Conservation (phyloP, 2,888 invertebrate genomes). For the Tillus elongatus region DNA sequence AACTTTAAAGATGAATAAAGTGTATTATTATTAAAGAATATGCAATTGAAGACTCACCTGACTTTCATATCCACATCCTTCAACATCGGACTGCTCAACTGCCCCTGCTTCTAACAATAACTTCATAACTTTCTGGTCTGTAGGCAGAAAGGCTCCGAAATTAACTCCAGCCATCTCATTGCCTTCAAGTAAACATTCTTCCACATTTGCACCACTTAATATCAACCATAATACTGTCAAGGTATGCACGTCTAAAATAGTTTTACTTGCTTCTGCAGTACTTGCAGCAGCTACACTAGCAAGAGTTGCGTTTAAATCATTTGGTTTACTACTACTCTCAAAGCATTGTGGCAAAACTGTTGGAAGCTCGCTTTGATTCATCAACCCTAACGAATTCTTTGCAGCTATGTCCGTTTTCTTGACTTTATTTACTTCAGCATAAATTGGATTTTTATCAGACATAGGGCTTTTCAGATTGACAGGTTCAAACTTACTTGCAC, state of each 20-base stretch:
- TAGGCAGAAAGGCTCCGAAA: constrained; percentile 53
- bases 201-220: constrained; percentile 56
- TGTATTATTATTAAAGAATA: no score
- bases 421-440: constrained; percentile 36
- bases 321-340: no score
- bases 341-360: constrained; percentile 13
- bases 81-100: constrained; percentile 44
- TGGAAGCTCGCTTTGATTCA: constrained; percentile 11
- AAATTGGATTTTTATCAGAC: constrained; percentile 32
- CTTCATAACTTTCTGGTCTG: constrained; percentile 61
- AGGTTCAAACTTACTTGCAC: no score
- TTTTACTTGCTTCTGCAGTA: neutral
- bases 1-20: no score
- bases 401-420: no score
- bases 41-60: no score
- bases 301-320: no score
- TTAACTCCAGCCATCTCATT: constrained; percentile 41
- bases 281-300: constrained; percentile 5
- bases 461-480: constrained; percentile 30
- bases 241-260: constrained; percentile 51
- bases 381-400: constrained; percentile 17
- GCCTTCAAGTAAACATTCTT: constrained; percentile 47
- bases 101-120: constrained; percentile 69
- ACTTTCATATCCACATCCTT: constrained; percentile 39
- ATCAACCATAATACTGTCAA: constrained; percentile 69